Base-by-base conservation (phyloP, 2,113 vertebrate species). In the Oenanthe melanoleuca region DNA sequence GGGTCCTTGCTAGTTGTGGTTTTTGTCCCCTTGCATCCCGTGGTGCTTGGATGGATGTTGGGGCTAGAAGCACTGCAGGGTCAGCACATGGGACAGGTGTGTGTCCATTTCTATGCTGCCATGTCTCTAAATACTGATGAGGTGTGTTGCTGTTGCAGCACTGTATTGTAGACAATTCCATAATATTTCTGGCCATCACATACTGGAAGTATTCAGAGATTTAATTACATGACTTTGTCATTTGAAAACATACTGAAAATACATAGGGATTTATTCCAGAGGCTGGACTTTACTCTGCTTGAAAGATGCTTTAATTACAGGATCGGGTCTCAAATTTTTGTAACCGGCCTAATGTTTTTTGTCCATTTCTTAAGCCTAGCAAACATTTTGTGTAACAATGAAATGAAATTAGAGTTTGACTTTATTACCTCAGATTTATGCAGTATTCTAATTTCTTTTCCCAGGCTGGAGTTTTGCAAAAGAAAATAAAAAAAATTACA, bases 81-180 rank as follows among this genome's bases (percentile, higher is more conserved):
- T 11, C 52, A 6, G 55, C 31, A 19, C 4, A 1, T 0, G 73
- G 53, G n/a, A 24, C 2, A 19, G 10, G 3, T 4, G n/a, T 7
- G 79, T 40, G 80, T 33, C 34, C 49, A 12, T 29, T 69, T 69
- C 34, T 37, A 0, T 4, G 2, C 17, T 25, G 26, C 40, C 3
- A 0, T 2, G 1, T 15, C 16, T 22, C 50, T 5, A 12, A 22
- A 24, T 1, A 1, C 2, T 15, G 29, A 4, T 21, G 1, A 18
- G 29, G 8, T 25, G 4, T 21, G 29, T 2, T 37, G n/a, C 33
- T 26, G 7, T 2, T 26, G 73, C 37, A 19, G n/a, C n/a, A 14
- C 25, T 3, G 20, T 2, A 4, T 3, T 6, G 9, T 18, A 20
- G 61, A 25, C 31, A 10, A 17, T 19, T 22, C 8, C 7, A n/a